These are phyloP conservation scores for Caenorhabditis auriculariae DNA, from an alignment of 2,888 invertebrate genomes.

Conservation along the genomic window DNA sequence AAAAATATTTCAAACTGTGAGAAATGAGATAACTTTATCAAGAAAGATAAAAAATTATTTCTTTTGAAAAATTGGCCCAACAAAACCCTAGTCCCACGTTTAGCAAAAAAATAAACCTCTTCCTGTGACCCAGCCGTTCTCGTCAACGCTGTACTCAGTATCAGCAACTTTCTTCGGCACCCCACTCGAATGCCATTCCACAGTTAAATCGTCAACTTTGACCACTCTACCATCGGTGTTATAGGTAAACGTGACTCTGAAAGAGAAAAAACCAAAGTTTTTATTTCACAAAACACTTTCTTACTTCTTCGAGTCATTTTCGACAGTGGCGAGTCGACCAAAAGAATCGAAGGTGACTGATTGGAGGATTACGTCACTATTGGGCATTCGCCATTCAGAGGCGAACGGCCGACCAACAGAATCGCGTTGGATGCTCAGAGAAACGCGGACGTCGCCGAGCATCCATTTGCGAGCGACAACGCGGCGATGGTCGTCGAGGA, in stretches of 20 bases:
- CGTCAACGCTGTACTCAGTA: conserved; percentile 16
- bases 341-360: conserved; percentile 15
- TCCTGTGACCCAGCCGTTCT: conserved; percentile 18
- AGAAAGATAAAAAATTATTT: too few relatives aligned
- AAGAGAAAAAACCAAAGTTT: too few relatives aligned
- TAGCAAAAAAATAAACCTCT: conserved; percentile 5
- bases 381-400: conserved; percentile 10
- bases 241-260: conserved; percentile 19
- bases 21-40: too few relatives aligned
- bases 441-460: conserved; percentile 17
- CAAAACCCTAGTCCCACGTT: too few relatives aligned
- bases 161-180: conserved; percentile 23
- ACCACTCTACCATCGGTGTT: conserved; percentile 29
- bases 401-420: conserved; percentile 17
- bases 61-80: too few relatives aligned
- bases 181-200: conserved; percentile 38
- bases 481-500: conserved; percentile 9
- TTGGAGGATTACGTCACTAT: conserved; percentile 6
- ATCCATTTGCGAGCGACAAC: conserved; percentile 8
- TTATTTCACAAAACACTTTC: too few relatives aligned
- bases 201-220: conserved; percentile 24
- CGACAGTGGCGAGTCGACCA: conserved; percentile 18
- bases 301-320: conserved; percentile 5
- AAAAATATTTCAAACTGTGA: too few relatives aligned
- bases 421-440: conserved; percentile 21